Conservation (phyloP, 1,140 invertebrate genomes). For the Caenorhabditis remanei region DNA sequence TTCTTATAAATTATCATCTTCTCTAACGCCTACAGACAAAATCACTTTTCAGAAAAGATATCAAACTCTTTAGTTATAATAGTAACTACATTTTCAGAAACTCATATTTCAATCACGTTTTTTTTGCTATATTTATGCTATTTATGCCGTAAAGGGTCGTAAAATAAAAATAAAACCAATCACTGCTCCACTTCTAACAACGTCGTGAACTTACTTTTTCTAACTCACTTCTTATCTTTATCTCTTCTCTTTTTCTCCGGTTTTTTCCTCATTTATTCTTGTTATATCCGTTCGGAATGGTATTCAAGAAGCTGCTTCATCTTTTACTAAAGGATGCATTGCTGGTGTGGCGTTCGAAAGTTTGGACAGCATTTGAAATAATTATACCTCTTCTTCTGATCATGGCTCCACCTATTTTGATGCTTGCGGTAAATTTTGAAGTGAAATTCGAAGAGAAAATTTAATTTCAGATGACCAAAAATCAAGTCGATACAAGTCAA, state of each 20-base stretch:
- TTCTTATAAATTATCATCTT: no score
- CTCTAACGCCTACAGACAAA: no score
- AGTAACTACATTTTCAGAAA: no score
- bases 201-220: slow-evolving; percentile 22
- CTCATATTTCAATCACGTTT: no score
- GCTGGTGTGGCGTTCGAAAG: not conserved
- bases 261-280: not conserved
- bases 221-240: not conserved
- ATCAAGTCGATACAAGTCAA: no score
- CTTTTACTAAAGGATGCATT: slow-evolving; percentile 18
- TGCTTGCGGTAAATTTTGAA: not conserved
- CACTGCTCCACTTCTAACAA: not conserved
- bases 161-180: no score
- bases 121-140: no score
- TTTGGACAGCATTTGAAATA: slow-evolving; percentile 5
- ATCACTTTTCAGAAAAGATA: no score
- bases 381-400: not conserved
- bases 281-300: not conserved
- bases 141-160: not conserved
- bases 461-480: not conserved
- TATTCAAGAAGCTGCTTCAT: slow-evolving; percentile 18
- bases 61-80: no score
- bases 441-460: not conserved
- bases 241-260: not conserved
- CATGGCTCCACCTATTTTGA: not conserved